Percentiles rank a stretch among this genome's conserved stretches.
These are phyloP conservation scores for Cyprinodon tularosa DNA, from an alignment of 2,113 vertebrate species.

Conservation along the genomic window DNA sequence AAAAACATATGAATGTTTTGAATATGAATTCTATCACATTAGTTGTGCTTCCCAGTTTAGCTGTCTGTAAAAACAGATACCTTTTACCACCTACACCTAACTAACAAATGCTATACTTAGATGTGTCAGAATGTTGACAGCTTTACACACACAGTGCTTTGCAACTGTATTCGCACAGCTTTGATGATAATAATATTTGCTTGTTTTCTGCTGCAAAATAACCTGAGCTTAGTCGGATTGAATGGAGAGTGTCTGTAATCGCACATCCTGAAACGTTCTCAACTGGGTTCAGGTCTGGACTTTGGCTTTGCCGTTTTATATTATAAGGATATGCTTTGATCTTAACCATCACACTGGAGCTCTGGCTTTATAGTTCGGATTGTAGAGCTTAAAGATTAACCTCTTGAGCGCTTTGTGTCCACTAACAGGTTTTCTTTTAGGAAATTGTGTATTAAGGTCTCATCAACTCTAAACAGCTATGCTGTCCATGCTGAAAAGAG, in stretches of 20 bases:
- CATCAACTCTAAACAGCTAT: not conserved
- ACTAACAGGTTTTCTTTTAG: not conserved
- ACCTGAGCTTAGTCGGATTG: not conserved
- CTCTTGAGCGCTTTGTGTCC: too few species aligned
- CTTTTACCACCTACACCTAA: not conserved
- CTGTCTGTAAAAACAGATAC: not conserved
- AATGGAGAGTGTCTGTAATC: not conserved
- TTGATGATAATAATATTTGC: not conserved
- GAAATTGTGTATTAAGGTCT: not conserved
- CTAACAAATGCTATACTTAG: not conserved
- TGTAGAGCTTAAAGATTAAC: not conserved
- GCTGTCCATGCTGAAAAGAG: too few species aligned
- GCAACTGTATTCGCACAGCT: not conserved
- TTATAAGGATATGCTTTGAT: not conserved
- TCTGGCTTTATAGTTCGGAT: too few species aligned
- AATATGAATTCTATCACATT: conserved; percentile 14
- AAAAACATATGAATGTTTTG: conserved; percentile 10
- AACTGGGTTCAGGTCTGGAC: not conserved
- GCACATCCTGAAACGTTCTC: not conserved
- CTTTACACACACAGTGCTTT: not conserved
- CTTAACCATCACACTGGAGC: not conserved
- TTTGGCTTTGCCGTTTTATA: not conserved
- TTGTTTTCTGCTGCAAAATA: not conserved
- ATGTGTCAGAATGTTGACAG: not conserved
- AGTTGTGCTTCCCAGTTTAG: conserved; percentile 6